Evolutionary conservation across 2,888 invertebrate species (phyloP).

Genomic region (Oxytorus armatus): DNA sequence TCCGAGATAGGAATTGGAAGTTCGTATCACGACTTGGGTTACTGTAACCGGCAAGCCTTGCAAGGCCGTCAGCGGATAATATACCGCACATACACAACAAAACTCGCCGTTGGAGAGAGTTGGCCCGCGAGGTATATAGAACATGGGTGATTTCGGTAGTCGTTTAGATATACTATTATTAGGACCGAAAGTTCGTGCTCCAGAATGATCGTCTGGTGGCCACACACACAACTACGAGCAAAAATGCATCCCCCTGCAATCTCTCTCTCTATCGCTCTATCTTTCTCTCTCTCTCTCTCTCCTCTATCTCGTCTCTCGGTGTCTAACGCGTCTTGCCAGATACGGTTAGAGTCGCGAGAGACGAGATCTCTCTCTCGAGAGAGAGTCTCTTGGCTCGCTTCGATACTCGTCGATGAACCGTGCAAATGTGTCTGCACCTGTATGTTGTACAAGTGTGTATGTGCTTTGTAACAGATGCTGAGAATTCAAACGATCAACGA

Average conservation of each 20-base stretch:
- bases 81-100: constrained; percentile 29
- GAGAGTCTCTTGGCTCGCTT: constrained; percentile 52
- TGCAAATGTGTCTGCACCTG: neutral
- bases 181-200: constrained; percentile 67
- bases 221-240: constrained; percentile 17
- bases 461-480: neutral
- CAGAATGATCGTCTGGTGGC: constrained; percentile 61
- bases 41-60: constrained; percentile 59
- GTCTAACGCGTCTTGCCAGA: constrained; percentile 61
- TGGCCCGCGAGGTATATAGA: constrained; percentile 32
- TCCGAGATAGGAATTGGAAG: neutral
- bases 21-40: constrained; percentile 36
- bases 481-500: neutral
- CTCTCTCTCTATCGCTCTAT: constrained; percentile 13
- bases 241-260: constrained; percentile 46
- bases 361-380: constrained; percentile 29
- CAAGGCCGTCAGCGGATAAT: constrained; percentile 64
- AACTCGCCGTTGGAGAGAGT: constrained; percentile 47
- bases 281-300: constrained; percentile 16
- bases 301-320: constrained; percentile 7
- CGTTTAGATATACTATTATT: constrained; percentile 60
- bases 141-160: constrained; percentile 5
- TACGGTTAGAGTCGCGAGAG: constrained; percentile 53
- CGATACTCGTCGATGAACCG: constrained; percentile 37
- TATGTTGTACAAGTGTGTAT: neutral